Conservation (phyloP, 30 jellyfish, hydroid and myxozoan species). For the Chrysaora quinquecirrha region DNA sequence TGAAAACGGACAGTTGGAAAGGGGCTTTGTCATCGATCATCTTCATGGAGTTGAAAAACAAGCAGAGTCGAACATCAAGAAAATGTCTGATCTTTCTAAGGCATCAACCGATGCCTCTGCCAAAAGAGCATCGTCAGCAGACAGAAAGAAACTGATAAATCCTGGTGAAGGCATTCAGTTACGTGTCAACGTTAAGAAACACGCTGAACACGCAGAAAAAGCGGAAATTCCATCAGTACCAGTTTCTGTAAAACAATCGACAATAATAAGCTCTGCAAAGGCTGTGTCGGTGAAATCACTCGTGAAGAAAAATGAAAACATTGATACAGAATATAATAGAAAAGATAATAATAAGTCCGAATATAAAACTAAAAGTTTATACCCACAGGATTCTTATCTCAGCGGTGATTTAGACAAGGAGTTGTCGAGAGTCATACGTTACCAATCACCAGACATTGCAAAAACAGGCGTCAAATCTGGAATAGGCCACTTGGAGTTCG, state of each 20-base stretch:
- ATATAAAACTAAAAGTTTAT: background rate
- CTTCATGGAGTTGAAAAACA: constrained; percentile 24
- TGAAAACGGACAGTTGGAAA: constrained; percentile 24
- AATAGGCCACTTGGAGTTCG: constrained; percentile 39
- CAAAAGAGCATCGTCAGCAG: constrained; percentile 11
- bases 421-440: constrained; percentile 34
- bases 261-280: constrained; percentile 39
- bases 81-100: background rate
- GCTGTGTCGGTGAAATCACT: constrained; percentile 67
- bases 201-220: constrained; percentile 2
- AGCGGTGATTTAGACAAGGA: constrained; percentile 11
- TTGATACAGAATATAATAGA: background rate
- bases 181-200: constrained; percentile 44
- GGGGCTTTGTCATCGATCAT: constrained; percentile 30
- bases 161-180: constrained; percentile 69
- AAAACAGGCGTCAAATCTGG: constrained; percentile 17
- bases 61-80: background rate
- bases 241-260: constrained; percentile 3
- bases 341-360: background rate
- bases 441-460: constrained; percentile 48
- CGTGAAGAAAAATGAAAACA: constrained; percentile 25
- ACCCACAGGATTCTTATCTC: constrained; percentile 1
- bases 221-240: background rate
- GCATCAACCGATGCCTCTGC: constrained; percentile 4
- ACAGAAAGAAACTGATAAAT: constrained; percentile 21